These are phyloP conservation scores for Pachyseris speciosa DNA, from an alignment of 64 coral and sea anemone species.

Conservation along the genomic window DNA sequence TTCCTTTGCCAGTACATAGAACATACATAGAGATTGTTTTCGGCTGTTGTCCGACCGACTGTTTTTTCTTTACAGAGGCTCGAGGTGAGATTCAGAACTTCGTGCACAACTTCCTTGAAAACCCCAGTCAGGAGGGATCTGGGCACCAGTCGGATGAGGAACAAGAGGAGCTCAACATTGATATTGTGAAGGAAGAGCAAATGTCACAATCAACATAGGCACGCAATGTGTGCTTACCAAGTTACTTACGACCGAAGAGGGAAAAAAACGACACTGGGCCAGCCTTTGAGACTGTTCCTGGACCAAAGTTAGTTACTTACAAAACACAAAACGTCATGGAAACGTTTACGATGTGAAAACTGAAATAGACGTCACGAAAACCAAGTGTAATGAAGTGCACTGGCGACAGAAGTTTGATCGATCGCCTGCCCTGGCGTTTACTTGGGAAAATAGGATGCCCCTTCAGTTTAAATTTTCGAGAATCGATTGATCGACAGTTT, in stretches of 20 bases:
- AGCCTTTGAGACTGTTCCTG: too few species aligned
- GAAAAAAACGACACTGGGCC: neutral
- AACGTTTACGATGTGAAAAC: neutral
- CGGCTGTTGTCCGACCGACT: too few species aligned
- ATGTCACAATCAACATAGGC: neutral
- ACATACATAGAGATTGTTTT: too few species aligned
- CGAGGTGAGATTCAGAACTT: slow-evolving; percentile 90
- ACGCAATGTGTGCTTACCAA: neutral
- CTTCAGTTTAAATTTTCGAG: neutral
- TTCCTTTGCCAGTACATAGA: too few species aligned
- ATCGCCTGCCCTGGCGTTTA: neutral
- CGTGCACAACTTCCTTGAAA: slow-evolving; percentile 92
- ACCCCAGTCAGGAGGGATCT: slow-evolving; percentile 39
- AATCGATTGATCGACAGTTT: too few species aligned
- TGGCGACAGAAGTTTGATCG: neutral
- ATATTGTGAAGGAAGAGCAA: slow-evolving; percentile 63
- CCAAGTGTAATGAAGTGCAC: neutral
- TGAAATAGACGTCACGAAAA: neutral
- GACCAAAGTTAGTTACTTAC: too few species aligned
- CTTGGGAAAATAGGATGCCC: neutral
- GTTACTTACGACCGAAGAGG: neutral
- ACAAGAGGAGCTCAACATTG: slow-evolving; percentile 15
- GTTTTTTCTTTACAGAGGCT: slow-evolving; percentile 64
- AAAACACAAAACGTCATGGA: neutral
- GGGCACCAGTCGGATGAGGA: slow-evolving; percentile 34